Base-by-base conservation (phyloP, 2,113 vertebrate genomes). In the Neoarius graeffei region DNA sequence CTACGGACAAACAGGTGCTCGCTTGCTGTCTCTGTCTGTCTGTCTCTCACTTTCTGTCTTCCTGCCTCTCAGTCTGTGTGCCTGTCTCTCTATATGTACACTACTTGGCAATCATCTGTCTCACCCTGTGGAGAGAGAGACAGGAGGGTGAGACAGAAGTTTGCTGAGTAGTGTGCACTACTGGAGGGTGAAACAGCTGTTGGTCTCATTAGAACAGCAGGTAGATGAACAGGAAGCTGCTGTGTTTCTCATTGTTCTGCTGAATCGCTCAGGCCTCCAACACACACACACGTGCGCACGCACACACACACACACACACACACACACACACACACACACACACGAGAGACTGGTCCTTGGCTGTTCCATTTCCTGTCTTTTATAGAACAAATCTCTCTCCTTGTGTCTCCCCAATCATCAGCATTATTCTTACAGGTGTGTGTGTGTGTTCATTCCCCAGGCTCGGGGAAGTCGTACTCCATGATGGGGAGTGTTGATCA, bases 401-500 rank as follows among this genome's bases (percentile, higher is more conserved):
- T 62, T 25, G 20, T 67, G 62, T 54, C 74, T 77, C 62, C 59
- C 35, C 19, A 56, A n/a, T 17, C 57, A 48, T 4, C 27, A 11
- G 42, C 79, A 35, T 14, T 69, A 69, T 30, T 69, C 62, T 64
- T 64, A 64, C 23, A 27, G 5, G 14, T 81, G 35, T 54, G 27
- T 67, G 19, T 88, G 35, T 92, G 57, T 5, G 13, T 91, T 42
- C 42, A 42, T 42, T 42, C 88, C 88, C 90, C 92, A 99, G 98
- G 98, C 92, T 99, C 98, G 50, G 98, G 98, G 92, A 99, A 99
- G 92, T 99, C 98, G 84, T 99, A 99, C 94, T 99, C 98, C 86
- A 99, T 99, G 98, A 99, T 99, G 98, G 98, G 98, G 87, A 98
- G 96, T 79, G 95, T 96, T 64, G 98, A 99, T 87, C 97, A 98